Evolutionary conservation across 2,888 invertebrate species (phyloP).

Genomic region (Melinopterus prodromus): DNA sequence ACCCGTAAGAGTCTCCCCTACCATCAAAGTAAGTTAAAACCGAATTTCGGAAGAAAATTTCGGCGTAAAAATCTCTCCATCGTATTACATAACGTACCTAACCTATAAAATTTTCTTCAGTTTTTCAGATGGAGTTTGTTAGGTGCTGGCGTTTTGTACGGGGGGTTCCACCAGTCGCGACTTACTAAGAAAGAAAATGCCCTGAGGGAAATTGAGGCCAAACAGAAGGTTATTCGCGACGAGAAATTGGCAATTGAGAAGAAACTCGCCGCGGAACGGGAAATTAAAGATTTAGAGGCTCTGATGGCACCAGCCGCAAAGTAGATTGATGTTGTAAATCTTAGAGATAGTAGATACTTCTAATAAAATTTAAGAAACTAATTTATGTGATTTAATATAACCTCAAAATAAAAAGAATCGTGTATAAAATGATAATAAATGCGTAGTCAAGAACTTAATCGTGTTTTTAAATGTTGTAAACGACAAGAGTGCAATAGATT

Average conservation of each 20-base stretch:
- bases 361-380: neutral
- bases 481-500: neutral
- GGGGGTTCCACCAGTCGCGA: constrained; percentile 75
- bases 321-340: constrained; percentile 13
- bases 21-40: constrained; percentile 72
- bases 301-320: constrained; percentile 37
- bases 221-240: constrained; percentile 74
- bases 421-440: neutral
- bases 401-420: neutral
- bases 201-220: constrained; percentile 71
- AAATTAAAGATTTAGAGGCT: constrained; percentile 56
- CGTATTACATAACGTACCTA: constrained; percentile 32
- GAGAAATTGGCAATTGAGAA: constrained; percentile 78
- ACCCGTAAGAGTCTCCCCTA: constrained; percentile 81
- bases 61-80: constrained; percentile 8
- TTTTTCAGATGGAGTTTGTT: constrained; percentile 85
- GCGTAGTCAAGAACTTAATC: neutral
- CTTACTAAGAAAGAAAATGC: constrained; percentile 72
- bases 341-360: neutral
- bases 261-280: constrained; percentile 66
- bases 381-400: neutral
- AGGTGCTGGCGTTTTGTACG: constrained; percentile 76
- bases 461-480: neutral
- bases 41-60: neutral
- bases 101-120: constrained; percentile 57